Conservation (phyloP, 2,797 vertebrate species). For the Serranus cabrilla region DNA sequence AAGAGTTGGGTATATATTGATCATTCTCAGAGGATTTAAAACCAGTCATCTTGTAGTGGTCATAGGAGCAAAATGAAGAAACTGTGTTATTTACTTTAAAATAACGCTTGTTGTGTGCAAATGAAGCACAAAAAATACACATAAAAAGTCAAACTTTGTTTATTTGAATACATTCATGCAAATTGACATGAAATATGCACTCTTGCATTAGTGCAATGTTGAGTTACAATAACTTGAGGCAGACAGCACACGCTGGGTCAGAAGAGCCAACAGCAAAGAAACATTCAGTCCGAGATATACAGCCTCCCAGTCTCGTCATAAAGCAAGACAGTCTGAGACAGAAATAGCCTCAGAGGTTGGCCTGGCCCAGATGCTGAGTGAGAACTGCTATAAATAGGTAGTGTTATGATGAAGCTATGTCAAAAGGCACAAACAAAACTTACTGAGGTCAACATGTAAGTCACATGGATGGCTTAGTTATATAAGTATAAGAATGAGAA, state of each 20-base stretch:
- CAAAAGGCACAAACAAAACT: slow-evolving; percentile 55
- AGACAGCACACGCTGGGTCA: slow-evolving; percentile 4
- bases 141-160: slow-evolving; percentile 8
- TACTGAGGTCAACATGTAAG: slow-evolving; percentile 34
- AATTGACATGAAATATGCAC: slow-evolving; percentile 22
- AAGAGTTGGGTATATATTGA: neutral
- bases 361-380: slow-evolving; percentile 59
- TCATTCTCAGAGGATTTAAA: neutral
- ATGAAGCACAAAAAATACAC: neutral
- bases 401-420: slow-evolving; percentile 47
- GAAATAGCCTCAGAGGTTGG: slow-evolving; percentile 61
- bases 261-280: slow-evolving; percentile 21
- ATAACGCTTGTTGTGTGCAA: neutral
- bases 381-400: slow-evolving; percentile 73
- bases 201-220: slow-evolving; percentile 16
- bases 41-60: neutral
- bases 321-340: slow-evolving; percentile 46
- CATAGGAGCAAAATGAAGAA: neutral
- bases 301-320: slow-evolving; percentile 33
- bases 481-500: neutral
- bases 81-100: neutral
- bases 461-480: slow-evolving; percentile 9
- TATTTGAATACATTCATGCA: slow-evolving; percentile 50
- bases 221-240: slow-evolving; percentile 1
- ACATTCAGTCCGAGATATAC: slow-evolving; percentile 30